phyloP scores from a whole-genome alignment of 1,140 invertebrate species.

The Brachionus manjavacas region DNA sequence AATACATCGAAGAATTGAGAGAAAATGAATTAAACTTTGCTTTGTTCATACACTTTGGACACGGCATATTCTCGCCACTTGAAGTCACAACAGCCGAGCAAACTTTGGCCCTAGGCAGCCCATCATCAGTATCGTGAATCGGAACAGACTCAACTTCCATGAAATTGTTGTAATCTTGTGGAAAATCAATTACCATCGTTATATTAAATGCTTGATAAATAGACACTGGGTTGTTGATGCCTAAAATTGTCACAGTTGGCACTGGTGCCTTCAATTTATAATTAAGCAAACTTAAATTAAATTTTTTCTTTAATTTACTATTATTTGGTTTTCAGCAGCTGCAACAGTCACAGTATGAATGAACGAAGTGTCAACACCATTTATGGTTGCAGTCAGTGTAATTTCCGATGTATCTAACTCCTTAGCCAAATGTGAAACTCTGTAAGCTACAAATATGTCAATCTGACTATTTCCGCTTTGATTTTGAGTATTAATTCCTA shows the following conservation, averaged over 20 bases:
- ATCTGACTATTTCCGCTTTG: background rate
- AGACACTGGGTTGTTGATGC: background rate
- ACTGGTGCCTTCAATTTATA: background rate
- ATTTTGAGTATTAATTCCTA: background rate
- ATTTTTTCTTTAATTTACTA: background rate
- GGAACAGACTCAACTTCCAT: slow-evolving; percentile 23
- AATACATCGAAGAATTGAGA: background rate
- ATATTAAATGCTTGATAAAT: slow-evolving; percentile 36
- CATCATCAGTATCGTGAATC: slow-evolving; percentile 45
- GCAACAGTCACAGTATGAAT: background rate
- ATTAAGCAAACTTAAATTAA: background rate
- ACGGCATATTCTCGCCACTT: slow-evolving; percentile 45
- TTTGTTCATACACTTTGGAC: slow-evolving; percentile 24
- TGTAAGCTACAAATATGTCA: slow-evolving; percentile 6
- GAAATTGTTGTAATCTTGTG: background rate
- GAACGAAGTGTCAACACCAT: background rate
- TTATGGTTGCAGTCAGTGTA: background rate
- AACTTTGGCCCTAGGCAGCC: slow-evolving; percentile 45
- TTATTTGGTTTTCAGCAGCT: background rate
- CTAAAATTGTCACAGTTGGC: background rate
- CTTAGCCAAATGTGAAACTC: background rate
- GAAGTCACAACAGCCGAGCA: slow-evolving; percentile 41
- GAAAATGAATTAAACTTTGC: background rate
- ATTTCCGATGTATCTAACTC: background rate
- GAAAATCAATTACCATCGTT: slow-evolving; percentile 1